phyloP scores from a whole-genome alignment of 2,113 vertebrate genomes.

The Cyprinodon tularosa region DNA sequence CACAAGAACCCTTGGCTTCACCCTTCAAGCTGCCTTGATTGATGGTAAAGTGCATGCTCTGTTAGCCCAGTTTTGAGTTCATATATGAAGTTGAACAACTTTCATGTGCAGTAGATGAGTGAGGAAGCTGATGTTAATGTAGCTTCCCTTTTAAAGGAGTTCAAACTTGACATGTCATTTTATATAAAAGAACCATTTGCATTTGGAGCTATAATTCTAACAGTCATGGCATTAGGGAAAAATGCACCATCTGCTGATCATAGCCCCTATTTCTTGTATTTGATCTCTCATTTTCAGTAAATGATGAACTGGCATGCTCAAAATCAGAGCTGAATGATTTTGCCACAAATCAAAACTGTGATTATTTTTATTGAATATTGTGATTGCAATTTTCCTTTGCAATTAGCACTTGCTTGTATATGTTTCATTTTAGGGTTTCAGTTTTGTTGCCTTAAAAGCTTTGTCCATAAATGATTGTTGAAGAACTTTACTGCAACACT shows the following conservation, averaged over 20 bases:
- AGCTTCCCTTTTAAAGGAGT: background rate
- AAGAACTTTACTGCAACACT: too few species aligned
- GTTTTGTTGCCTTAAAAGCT: too few species aligned
- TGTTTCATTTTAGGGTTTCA: too few species aligned
- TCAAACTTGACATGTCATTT: background rate
- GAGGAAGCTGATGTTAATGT: background rate
- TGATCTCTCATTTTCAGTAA: background rate
- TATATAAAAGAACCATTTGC: background rate
- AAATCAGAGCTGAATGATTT: background rate
- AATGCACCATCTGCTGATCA: background rate
- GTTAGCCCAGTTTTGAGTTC: background rate
- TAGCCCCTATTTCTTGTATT: background rate
- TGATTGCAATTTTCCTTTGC: too few species aligned
- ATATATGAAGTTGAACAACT: background rate
- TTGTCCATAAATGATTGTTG: too few species aligned
- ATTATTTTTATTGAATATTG: too few species aligned
- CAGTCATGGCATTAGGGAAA: background rate
- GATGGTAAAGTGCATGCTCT: background rate
- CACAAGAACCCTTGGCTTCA: background rate
- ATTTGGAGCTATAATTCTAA: background rate
- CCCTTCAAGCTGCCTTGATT: background rate
- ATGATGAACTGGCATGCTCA: background rate
- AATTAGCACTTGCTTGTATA: too few species aligned
- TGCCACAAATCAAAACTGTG: too few species aligned
- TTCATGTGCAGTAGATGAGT: background rate